phyloP scores from a whole-genome alignment of 2,797 vertebrate genomes.

The Smutsia temminckii region DNA sequence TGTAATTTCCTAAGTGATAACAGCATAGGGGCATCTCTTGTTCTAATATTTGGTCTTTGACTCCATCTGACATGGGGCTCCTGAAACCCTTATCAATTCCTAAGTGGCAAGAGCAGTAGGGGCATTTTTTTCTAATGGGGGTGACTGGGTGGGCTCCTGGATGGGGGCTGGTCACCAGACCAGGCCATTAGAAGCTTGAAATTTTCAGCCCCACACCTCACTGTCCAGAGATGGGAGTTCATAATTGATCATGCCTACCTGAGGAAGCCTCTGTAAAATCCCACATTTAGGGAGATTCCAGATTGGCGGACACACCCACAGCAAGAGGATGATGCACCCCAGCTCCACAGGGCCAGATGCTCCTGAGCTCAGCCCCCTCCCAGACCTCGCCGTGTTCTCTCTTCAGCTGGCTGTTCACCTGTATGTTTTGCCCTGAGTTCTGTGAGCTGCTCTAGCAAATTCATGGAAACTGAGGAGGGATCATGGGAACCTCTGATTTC shows the following conservation, averaged over 20 bases:
- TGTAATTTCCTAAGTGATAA: neutral
- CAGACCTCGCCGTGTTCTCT: neutral
- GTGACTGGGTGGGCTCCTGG: neutral
- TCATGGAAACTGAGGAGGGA: neutral
- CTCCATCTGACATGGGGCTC: neutral
- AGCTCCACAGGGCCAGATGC: neutral
- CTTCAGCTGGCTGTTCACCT: no score
- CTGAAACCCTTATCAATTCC: neutral
- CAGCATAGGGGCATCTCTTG: neutral
- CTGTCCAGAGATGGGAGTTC: neutral
- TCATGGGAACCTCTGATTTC: neutral
- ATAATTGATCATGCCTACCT: neutral
- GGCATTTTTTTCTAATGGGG: neutral
- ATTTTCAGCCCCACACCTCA: neutral
- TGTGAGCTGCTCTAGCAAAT: neutral
- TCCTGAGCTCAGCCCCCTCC: neutral
- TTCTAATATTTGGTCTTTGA: neutral
- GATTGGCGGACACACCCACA: neutral
- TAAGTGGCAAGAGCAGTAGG: neutral
- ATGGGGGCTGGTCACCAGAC: neutral
- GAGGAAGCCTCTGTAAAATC: neutral
- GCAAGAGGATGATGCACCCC: neutral
- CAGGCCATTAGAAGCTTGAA: neutral
- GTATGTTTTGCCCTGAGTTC: neutral
- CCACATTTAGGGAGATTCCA: neutral